phyloP scores from a whole-genome alignment of 2,888 invertebrate genomes.

The Horisme vitalbata region DNA sequence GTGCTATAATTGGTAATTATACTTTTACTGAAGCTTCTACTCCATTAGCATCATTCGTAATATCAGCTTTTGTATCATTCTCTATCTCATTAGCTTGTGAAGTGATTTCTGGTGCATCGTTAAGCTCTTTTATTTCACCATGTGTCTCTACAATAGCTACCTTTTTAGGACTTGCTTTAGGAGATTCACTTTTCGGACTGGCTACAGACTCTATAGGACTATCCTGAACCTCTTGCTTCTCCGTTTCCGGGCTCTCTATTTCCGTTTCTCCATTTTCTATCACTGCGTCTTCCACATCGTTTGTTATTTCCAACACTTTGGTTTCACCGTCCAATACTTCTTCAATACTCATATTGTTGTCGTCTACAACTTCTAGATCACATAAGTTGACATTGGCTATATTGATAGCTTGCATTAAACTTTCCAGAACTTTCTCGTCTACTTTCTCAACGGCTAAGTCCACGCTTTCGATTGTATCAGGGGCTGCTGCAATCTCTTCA shows the following conservation, averaged over 20 bases:
- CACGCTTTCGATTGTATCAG: slow-evolving; percentile 12
- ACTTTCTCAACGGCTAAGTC: slow-evolving; percentile 35
- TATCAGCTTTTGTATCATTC: background rate
- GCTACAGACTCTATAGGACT: slow-evolving; percentile 9
- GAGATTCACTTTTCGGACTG: slow-evolving; percentile 12
- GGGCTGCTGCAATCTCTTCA: slow-evolving; percentile 4
- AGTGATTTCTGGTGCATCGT: too few relatives aligned
- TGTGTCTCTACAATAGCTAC: background rate
- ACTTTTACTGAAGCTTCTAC: background rate
- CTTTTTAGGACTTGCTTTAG: slow-evolving; percentile 16
- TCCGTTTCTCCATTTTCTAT: background rate
- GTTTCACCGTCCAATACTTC: slow-evolving; percentile 33
- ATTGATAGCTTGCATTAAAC: slow-evolving; percentile 63
- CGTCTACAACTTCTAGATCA: slow-evolving; percentile 55
- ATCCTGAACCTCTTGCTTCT: background rate
- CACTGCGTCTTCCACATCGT: background rate
- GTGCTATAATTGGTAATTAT: background rate
- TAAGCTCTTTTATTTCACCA: too few relatives aligned
- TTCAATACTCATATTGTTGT: slow-evolving; percentile 41
- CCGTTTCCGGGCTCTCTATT: background rate
- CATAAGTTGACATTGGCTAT: slow-evolving; percentile 60
- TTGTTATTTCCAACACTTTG: background rate
- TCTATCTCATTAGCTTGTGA: background rate
- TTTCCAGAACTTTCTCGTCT: slow-evolving; percentile 61
- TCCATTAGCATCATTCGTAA: background rate